These are phyloP conservation scores for Phyllotreta striolata DNA, from an alignment of 2,888 invertebrate genomes.

Conservation along the genomic window DNA sequence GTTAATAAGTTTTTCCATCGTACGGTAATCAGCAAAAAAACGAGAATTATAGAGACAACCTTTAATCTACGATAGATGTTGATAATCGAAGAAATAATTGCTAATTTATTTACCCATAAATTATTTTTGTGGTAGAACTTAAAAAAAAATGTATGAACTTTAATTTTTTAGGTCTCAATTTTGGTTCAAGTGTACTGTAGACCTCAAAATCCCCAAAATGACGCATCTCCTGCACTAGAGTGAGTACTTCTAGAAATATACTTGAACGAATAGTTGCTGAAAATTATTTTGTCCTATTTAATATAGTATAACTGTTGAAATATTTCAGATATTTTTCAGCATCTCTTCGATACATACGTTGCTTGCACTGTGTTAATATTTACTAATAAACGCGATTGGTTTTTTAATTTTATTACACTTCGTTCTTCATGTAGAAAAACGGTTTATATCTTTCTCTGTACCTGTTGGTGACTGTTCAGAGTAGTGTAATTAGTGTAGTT, in stretches of 20 bases:
- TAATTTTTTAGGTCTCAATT: slow-evolving; percentile 44
- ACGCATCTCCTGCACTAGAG: slow-evolving; percentile 41
- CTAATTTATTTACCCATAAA: no score
- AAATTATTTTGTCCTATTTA: not conserved
- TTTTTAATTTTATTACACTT: slow-evolving; percentile 26
- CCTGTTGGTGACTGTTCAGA: slow-evolving; percentile 10
- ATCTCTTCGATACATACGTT: slow-evolving; percentile 15
- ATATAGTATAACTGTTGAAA: no score
- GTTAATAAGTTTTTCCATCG: no score
- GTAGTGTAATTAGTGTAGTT: slow-evolving; percentile 49
- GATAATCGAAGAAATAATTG: no score
- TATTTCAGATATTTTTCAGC: no score
- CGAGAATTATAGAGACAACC: no score
- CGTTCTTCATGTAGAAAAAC: slow-evolving; percentile 18
- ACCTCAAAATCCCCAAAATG: slow-evolving; percentile 44
- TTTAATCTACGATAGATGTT: no score
- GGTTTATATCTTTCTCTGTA: slow-evolving; percentile 23
- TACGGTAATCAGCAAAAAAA: no score
- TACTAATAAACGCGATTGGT: slow-evolving; percentile 42
- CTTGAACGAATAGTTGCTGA: no score
- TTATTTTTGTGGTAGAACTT: no score
- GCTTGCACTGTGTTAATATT: slow-evolving; percentile 39
- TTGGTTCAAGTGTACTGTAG: slow-evolving; percentile 43
- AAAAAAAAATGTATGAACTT: no score
- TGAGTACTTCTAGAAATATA: slow-evolving; percentile 42